phyloP scores from a whole-genome alignment of 2,113 vertebrate species.

The Synodontis membranacea region DNA sequence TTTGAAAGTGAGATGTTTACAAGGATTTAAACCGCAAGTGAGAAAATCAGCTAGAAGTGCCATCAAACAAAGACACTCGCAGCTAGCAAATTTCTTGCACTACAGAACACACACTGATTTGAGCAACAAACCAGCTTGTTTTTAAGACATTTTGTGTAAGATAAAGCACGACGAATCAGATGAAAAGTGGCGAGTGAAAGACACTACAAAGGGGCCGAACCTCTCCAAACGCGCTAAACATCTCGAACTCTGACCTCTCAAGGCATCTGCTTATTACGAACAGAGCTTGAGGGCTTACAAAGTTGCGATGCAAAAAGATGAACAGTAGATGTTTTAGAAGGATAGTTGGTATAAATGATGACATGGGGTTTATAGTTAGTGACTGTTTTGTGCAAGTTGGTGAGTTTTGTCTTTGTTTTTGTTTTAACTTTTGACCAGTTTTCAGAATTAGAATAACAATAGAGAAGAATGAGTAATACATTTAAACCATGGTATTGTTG shows the following conservation, averaged over 20 bases:
- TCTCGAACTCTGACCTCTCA: neutral
- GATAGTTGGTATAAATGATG: neutral
- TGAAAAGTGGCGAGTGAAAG: constrained; percentile 1
- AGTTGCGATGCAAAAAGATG: neutral
- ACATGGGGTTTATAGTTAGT: no score
- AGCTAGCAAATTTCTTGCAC: no score
- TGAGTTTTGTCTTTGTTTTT: no score
- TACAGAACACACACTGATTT: no score
- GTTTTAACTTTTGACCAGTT: neutral
- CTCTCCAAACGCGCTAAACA: constrained; percentile 19
- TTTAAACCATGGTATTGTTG: neutral
- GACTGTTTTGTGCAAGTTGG: no score
- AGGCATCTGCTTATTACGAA: neutral
- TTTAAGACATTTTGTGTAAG: neutral
- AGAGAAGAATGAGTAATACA: neutral
- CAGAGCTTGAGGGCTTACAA: neutral
- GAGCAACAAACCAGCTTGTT: neutral
- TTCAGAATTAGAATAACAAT: neutral
- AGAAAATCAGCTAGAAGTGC: no score
- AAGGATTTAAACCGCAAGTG: neutral
- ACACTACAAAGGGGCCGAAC: constrained; percentile 12
- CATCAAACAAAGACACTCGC: no score
- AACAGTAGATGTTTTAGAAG: neutral
- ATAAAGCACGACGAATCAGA: constrained; percentile 1
- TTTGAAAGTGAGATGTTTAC: neutral